A percentile compares a stretch with the other conserved stretches of the same genome.
These are phyloP conservation scores for Solenopsis invicta DNA, from an alignment of 1,140 invertebrate genomes.

Conservation along the genomic window DNA sequence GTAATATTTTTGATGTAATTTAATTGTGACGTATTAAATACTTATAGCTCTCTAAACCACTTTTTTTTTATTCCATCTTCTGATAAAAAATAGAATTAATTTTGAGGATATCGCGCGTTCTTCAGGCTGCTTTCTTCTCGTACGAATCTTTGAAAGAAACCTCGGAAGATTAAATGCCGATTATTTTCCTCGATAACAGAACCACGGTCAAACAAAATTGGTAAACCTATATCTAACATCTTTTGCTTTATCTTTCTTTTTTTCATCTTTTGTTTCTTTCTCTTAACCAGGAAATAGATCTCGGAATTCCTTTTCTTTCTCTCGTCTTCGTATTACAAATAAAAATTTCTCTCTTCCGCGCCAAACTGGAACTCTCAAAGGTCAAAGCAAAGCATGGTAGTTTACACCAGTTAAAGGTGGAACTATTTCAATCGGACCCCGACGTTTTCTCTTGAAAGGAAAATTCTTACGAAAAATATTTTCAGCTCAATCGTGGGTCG, in stretches of 20 bases:
- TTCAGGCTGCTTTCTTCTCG: not conserved
- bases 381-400: not conserved
- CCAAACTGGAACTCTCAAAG: slow-evolving; percentile 10
- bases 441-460: not conserved
- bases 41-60: no score
- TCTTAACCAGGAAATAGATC: not conserved
- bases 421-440: slow-evolving; percentile 43
- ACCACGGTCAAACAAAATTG: no score
- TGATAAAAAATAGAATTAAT: not conserved
- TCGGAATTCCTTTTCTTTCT: not conserved
- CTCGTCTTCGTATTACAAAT: not conserved
- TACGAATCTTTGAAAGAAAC: not conserved
- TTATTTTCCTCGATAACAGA: not conserved
- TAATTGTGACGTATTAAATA: not conserved
- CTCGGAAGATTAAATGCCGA: slow-evolving; percentile 1
- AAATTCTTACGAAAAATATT: slow-evolving; percentile 37
- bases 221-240: no score
- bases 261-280: no score
- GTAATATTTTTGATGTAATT: not conserved
- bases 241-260: no score
- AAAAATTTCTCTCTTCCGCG: slow-evolving; percentile 2
- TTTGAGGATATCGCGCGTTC: not conserved
- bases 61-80: not conserved
- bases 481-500: not conserved
- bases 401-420: slow-evolving; percentile 28